Evolutionary conservation across 1,140 invertebrate species (phyloP).

Genomic region (Dreissena rostriformis): DNA sequence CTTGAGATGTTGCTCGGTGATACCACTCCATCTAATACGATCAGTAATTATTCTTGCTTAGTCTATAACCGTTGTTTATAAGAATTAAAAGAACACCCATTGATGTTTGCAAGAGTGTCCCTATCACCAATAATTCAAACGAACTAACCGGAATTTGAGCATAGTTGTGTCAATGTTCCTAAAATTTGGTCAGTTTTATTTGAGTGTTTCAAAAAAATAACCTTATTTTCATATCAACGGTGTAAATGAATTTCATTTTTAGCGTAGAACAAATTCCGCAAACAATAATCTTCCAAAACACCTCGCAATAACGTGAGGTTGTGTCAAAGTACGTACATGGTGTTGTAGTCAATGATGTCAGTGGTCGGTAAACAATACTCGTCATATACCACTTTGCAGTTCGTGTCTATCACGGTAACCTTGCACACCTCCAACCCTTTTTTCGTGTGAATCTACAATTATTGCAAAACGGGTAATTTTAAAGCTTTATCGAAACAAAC

Average conservation of each 20-base stretch:
- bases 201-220: not conserved
- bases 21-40: conserved; percentile 36
- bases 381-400: conserved; percentile 27
- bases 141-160: not conserved
- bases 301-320: no score
- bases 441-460: conserved; percentile 35
- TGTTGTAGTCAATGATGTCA: conserved; percentile 46
- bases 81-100: not conserved
- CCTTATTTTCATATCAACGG: not conserved
- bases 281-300: no score
- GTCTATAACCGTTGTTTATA: not conserved
- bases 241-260: not conserved
- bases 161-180: not conserved
- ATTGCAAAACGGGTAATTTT: no score
- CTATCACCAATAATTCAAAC: not conserved
- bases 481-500: not conserved
- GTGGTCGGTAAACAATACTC: conserved; percentile 36
- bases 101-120: not conserved
- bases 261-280: not conserved
- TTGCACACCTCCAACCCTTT: conserved; percentile 41
- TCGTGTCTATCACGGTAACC: conserved; percentile 24
- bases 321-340: conserved; percentile 10
- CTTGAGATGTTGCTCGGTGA: not conserved
- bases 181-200: not conserved
- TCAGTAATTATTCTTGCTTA: not conserved